phyloP scores from a whole-genome alignment of 1,140 invertebrate species.

The Pachyrhynchus sulphureomaculatus region DNA sequence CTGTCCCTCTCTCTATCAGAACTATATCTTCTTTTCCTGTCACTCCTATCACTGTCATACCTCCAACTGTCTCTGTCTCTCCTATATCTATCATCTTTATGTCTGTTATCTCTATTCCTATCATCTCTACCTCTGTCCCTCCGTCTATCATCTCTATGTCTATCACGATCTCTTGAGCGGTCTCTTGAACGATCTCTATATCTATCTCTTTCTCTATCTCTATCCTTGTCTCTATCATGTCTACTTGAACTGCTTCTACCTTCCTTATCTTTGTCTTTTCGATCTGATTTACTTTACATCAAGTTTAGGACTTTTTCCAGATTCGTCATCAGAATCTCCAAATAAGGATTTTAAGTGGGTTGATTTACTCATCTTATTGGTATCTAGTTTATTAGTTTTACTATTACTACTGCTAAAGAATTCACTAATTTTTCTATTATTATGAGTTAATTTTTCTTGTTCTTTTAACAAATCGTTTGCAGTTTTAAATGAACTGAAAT shows the following conservation, averaged over 20 bases:
- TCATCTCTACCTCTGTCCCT: slow-evolving; percentile 8
- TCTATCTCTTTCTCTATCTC: neutral
- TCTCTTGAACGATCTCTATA: slow-evolving; percentile 2
- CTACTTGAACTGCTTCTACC: slow-evolving; percentile 9
- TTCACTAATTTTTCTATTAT: neutral
- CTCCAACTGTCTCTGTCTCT: slow-evolving; percentile 15
- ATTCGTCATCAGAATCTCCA: slow-evolving; percentile 33
- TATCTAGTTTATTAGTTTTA: neutral
- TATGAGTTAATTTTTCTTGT: neutral
- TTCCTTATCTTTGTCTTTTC: slow-evolving; percentile 6
- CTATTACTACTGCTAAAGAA: neutral
- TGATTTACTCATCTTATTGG: slow-evolving; percentile 13
- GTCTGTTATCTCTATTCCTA: slow-evolving; percentile 11
- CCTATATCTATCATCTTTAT: slow-evolving; percentile 9
- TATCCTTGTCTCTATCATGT: slow-evolving; percentile 15
- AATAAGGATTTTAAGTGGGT: slow-evolving; percentile 29
- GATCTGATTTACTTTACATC: slow-evolving; percentile 2
- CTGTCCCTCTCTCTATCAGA: slow-evolving; percentile 4
- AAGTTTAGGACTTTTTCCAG: neutral
- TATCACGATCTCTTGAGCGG: neutral
- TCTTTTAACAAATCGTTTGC: slow-evolving; percentile 19
- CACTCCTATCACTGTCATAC: slow-evolving; percentile 15
- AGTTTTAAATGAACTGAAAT: slow-evolving; percentile 1
- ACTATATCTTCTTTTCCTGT: slow-evolving; percentile 24
- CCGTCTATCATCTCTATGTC: slow-evolving; percentile 17